phyloP scores from a whole-genome alignment of 2,113 vertebrate genomes.

The Butorides virescens region DNA sequence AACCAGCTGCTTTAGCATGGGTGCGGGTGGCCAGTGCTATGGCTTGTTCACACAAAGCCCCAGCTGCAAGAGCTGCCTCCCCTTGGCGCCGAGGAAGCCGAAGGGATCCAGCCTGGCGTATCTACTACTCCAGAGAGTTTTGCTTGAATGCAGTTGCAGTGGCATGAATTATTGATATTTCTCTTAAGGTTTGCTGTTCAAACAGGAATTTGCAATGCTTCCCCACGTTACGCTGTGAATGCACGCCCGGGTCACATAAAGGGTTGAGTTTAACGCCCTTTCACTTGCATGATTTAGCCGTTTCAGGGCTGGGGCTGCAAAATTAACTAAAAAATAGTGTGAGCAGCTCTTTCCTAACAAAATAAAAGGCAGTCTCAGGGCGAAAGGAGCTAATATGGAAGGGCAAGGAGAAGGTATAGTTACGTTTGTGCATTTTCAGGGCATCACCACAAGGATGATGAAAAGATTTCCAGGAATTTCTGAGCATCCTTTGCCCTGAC shows the following conservation, averaged over 20 bases:
- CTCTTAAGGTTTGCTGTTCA: constrained; percentile 10
- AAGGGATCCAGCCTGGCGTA: background rate
- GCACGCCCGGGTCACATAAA: background rate
- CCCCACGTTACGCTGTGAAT: background rate
- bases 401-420: background rate
- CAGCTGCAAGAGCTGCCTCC: background rate
- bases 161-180: constrained; percentile 58
- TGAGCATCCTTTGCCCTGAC: background rate
- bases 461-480: background rate
- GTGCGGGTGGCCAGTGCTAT: background rate
- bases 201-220: background rate
- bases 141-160: constrained; percentile 31
- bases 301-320: background rate
- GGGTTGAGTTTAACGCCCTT: background rate
- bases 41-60: background rate
- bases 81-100: background rate
- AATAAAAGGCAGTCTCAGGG: background rate
- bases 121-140: background rate
- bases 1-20: background rate
- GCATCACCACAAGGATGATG: background rate
- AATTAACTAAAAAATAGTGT: background rate
- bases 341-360: background rate
- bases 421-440: background rate
- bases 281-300: background rate
- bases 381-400: background rate